Conservation (phyloP, 1,140 invertebrate genomes). For the Cecropterus lyciades region DNA sequence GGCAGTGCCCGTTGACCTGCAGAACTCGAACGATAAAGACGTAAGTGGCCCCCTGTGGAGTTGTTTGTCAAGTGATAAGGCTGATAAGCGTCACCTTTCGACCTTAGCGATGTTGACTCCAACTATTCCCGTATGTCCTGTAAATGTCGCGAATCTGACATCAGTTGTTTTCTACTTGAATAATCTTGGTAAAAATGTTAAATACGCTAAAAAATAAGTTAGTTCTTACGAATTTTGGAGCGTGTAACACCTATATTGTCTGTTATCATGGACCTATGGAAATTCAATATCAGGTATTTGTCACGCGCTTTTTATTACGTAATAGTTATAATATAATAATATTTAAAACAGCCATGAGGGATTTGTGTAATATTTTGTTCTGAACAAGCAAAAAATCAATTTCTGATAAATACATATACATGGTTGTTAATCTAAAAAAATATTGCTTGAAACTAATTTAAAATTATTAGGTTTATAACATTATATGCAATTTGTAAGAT, state of each 20-base stretch:
- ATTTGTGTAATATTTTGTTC: no score
- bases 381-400: no score
- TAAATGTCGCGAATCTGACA: constrained; percentile 43
- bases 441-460: no score
- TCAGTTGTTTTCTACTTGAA: constrained; percentile 38
- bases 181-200: constrained; percentile 18
- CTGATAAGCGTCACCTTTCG: constrained; percentile 62
- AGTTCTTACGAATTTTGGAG: not conserved
- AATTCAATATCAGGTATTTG: constrained; percentile 18
- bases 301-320: no score
- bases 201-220: not conserved
- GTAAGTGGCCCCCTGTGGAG: constrained; percentile 78
- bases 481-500: no score
- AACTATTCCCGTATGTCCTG: constrained; percentile 19
- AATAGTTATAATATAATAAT: no score
- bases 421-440: no score
- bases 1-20: constrained; percentile 69
- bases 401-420: no score
- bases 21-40: constrained; percentile 67
- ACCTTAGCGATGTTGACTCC: constrained; percentile 47
- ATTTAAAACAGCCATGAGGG: no score
- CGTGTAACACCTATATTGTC: not conserved
- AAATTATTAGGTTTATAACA: no score
- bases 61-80: constrained; percentile 60
- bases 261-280: constrained; percentile 6